Percentiles rank a stretch among this genome's conserved stretches.
phyloP scores from a whole-genome alignment of 2,888 invertebrate species.

The Cataglyphis altisquamis region DNA sequence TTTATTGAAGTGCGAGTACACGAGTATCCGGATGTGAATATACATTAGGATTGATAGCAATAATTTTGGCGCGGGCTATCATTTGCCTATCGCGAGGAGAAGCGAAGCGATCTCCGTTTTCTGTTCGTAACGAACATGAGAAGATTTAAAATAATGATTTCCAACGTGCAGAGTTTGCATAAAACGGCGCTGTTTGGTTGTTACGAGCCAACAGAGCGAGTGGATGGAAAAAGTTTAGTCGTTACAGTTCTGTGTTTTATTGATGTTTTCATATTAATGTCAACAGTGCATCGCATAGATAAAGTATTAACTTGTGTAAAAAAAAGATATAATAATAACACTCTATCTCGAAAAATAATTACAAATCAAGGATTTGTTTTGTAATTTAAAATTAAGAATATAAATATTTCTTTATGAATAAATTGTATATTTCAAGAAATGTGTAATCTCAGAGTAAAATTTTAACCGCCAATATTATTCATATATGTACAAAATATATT shows the following conservation, averaged over 20 bases:
- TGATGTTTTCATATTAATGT: slow-evolving; percentile 19
- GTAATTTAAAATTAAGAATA: neutral
- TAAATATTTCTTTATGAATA: slow-evolving; percentile 8
- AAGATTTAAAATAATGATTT: slow-evolving; percentile 62
- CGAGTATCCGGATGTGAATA: slow-evolving; percentile 63
- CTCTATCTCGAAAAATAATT: neutral
- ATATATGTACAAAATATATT: neutral
- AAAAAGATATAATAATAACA: neutral
- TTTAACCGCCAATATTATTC: neutral
- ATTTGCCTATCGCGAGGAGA: slow-evolving; percentile 69
- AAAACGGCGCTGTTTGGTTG: slow-evolving; percentile 44
- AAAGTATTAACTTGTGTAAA: neutral
- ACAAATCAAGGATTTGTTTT: neutral
- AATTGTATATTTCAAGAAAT: neutral
- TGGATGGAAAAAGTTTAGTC: slow-evolving; percentile 25
- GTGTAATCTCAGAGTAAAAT: neutral
- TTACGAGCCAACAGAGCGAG: slow-evolving; percentile 14
- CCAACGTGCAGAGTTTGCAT: slow-evolving; percentile 26
- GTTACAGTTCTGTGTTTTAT: slow-evolving; percentile 17
- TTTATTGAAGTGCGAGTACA: slow-evolving; percentile 73
- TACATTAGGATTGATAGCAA: slow-evolving; percentile 71
- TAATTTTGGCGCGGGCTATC: slow-evolving; percentile 73
- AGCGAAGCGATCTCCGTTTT: slow-evolving; percentile 62
- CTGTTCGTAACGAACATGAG: slow-evolving; percentile 31
- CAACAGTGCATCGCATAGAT: neutral